These are phyloP conservation scores for Ciona savignyi DNA, from an alignment of 23 tunicate species.

Conservation along the genomic window DNA sequence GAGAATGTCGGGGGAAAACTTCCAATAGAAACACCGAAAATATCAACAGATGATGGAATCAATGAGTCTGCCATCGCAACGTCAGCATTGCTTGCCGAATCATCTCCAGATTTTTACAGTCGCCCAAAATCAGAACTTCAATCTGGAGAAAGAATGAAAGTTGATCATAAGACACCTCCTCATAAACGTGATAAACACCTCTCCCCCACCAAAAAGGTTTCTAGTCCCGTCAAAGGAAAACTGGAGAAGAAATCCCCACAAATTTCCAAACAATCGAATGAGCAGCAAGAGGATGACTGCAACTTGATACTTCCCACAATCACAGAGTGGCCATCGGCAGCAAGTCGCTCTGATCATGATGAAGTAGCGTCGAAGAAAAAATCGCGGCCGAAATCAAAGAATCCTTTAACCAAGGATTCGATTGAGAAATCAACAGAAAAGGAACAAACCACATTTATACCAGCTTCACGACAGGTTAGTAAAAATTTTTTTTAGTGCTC, in stretches of 20 bases:
- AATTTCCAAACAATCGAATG: background rate
- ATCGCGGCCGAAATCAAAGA: background rate
- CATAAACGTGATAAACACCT: background rate
- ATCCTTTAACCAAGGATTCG: background rate
- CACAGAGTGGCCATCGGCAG: background rate
- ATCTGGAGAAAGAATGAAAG: no score
- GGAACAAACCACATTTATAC: background rate
- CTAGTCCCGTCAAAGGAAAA: background rate
- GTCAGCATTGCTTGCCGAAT: slow-evolving; percentile 8
- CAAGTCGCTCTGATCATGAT: background rate
- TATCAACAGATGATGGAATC: background rate
- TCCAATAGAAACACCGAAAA: background rate
- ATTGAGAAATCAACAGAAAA: background rate
- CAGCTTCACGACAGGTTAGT: no score
- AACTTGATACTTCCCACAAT: background rate
- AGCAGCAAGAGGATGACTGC: background rate
- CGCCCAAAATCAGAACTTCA: background rate
- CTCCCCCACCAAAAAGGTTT: background rate
- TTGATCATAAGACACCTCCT: no score
- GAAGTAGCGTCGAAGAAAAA: background rate
- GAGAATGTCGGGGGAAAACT: slow-evolving; percentile 6
- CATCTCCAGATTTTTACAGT: background rate
- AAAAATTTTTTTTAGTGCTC: no score
- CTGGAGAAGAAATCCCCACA: background rate
- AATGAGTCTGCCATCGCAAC: slow-evolving; percentile 48